Conservation (phyloP, 2,113 vertebrate species). For the Phyllostomus discolor region DNA sequence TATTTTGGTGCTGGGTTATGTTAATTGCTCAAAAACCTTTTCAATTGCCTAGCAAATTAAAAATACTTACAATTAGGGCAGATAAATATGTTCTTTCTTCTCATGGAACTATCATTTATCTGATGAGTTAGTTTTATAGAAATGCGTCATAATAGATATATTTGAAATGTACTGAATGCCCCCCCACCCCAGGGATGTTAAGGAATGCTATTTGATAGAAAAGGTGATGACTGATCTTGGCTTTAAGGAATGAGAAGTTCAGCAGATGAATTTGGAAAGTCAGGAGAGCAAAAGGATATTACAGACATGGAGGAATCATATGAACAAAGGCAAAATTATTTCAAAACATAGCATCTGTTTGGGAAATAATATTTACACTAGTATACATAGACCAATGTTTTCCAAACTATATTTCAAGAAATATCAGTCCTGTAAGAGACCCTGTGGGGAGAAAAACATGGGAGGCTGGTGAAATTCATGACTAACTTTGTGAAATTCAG, state of each 20-base stretch:
- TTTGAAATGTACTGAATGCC: neutral
- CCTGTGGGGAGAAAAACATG: neutral
- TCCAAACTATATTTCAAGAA: neutral
- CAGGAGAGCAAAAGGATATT: neutral
- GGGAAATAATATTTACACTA: neutral
- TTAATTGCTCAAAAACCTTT: neutral
- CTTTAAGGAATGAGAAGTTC: neutral
- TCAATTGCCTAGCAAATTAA: neutral
- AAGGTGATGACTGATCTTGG: neutral
- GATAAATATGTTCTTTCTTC: neutral
- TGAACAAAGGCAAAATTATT: neutral
- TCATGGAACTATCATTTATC: neutral
- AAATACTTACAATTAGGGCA: neutral
- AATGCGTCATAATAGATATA: neutral
- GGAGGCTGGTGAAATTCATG: neutral
- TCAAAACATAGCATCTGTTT: neutral
- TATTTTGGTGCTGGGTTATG: neutral
- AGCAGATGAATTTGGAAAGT: neutral
- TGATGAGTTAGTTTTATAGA: neutral
- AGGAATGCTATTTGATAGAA: neutral
- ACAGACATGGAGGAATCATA: neutral
- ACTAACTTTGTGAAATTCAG: neutral
- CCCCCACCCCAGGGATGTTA: neutral
- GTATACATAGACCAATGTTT: neutral
- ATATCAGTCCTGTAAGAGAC: neutral